These are phyloP conservation scores for Polymixis lichenea DNA, from an alignment of 2,888 invertebrate species.

Conservation along the genomic window DNA sequence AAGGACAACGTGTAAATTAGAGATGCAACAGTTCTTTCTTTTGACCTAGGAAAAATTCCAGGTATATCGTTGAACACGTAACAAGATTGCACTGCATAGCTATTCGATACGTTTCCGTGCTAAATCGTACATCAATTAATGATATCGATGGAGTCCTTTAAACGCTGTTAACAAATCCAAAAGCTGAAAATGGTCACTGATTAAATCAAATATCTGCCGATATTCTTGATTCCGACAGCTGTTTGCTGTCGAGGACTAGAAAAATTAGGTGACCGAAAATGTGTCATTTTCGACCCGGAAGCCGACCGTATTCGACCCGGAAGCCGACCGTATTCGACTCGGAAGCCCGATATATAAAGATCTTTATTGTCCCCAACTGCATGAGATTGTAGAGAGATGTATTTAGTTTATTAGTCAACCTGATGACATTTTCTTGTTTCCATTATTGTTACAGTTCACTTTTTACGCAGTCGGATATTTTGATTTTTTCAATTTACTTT, in stretches of 20 bases:
- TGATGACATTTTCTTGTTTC: too few relatives aligned
- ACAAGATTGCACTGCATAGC: background rate
- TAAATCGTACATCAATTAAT: background rate
- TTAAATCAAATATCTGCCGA: background rate
- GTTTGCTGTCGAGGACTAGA: background rate
- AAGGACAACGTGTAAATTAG: background rate
- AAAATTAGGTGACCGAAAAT: background rate
- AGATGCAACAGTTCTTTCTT: background rate
- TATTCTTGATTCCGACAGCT: background rate
- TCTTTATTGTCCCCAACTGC: too few relatives aligned
- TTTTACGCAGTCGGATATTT: too few relatives aligned
- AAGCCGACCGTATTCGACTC: too few relatives aligned
- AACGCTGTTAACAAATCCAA: background rate
- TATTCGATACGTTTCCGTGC: background rate
- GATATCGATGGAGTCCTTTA: background rate
- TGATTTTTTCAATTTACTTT: too few relatives aligned
- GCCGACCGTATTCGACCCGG: background rate
- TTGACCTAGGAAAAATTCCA: background rate
- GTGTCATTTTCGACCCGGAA: background rate
- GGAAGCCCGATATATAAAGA: too few relatives aligned
- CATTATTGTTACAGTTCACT: too few relatives aligned
- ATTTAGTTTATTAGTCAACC: too few relatives aligned
- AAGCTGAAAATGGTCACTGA: background rate
- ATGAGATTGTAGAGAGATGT: too few relatives aligned
- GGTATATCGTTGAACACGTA: background rate